Evolutionary conservation across 2,888 invertebrate species (phyloP).

Genomic region (Drosophila atripex): DNA sequence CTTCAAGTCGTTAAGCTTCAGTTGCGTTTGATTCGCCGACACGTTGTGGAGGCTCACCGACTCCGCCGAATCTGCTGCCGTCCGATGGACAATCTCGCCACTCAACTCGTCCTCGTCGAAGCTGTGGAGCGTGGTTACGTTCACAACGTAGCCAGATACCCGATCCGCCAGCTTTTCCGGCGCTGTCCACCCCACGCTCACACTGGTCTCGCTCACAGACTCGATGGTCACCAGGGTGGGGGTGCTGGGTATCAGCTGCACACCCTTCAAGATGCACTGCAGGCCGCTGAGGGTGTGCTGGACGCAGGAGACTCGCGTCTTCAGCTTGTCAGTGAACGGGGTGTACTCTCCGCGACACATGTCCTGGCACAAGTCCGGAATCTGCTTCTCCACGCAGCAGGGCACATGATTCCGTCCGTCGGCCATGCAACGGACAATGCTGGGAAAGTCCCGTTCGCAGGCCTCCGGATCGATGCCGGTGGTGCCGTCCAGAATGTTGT

Average conservation of each 20-base stretch:
- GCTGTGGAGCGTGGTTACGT: slow-evolving; percentile 88
- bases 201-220: slow-evolving; percentile 88
- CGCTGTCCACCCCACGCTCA: slow-evolving; percentile 89
- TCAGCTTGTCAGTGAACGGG: slow-evolving; percentile 91
- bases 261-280: slow-evolving; percentile 93
- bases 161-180: slow-evolving; percentile 88
- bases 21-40: slow-evolving; percentile 86
- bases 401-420: slow-evolving; percentile 94
- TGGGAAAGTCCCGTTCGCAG: slow-evolving; percentile 91
- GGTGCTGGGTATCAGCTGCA: slow-evolving; percentile 88
- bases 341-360: slow-evolving; percentile 94
- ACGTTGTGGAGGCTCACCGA: slow-evolving; percentile 81
- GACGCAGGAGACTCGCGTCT: slow-evolving; percentile 93
- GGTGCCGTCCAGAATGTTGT: slow-evolving; percentile 89
- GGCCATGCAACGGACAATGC: slow-evolving; percentile 91
- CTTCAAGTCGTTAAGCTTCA: slow-evolving; percentile 87
- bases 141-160: slow-evolving; percentile 88
- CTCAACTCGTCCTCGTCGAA: slow-evolving; percentile 86
- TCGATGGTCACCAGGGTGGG: slow-evolving; percentile 90
- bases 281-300: slow-evolving; percentile 92
- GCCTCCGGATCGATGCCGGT: slow-evolving; percentile 92
- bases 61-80: slow-evolving; percentile 70
- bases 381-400: slow-evolving; percentile 91
- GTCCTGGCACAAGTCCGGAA: slow-evolving; percentile 93
- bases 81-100: slow-evolving; percentile 53